Conservation (phyloP, 2,113 vertebrate genomes). For the Ramphastos sulfuratus region DNA sequence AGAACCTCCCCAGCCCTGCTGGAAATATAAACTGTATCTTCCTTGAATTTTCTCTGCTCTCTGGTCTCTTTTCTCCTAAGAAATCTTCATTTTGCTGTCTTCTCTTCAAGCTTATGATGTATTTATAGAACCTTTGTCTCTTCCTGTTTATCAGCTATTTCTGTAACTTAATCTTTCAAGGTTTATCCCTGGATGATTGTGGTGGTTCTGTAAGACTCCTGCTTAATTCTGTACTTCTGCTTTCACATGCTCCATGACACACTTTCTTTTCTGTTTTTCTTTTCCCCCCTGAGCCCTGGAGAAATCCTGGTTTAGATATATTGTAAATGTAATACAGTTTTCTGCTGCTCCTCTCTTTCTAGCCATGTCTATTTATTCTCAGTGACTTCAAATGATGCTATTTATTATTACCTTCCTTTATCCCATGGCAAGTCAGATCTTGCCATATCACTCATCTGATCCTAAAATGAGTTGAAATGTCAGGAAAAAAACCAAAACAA, state of each 20-base stretch:
- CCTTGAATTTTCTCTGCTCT: not conserved
- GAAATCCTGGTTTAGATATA: not conserved
- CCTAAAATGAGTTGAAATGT: too few species aligned
- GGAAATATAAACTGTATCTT: not conserved
- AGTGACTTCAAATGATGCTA: too few species aligned
- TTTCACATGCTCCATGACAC: not conserved
- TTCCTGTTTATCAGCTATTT: not conserved
- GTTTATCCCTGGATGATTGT: not conserved
- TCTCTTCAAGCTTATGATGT: not conserved
- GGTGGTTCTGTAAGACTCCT: not conserved
- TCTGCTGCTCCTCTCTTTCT: not conserved
- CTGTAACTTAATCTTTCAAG: not conserved
- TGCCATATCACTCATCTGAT: too few species aligned
- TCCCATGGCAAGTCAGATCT: too few species aligned
- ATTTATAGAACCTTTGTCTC: not conserved
- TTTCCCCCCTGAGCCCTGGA: not conserved
- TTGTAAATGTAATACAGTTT: not conserved
- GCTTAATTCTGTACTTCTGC: not conserved
- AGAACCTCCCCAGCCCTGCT: too few species aligned
- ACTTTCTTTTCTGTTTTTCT: not conserved
- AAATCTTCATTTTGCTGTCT: not conserved
- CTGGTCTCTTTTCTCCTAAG: not conserved
- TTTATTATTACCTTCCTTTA: too few species aligned
- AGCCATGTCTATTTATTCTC: too few species aligned
- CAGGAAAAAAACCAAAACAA: too few species aligned